Evolutionary conservation across 2,888 invertebrate genomes (phyloP), one percentile per base, ranked within the genome.

Genomic region (Orthosia incerta): DNA sequence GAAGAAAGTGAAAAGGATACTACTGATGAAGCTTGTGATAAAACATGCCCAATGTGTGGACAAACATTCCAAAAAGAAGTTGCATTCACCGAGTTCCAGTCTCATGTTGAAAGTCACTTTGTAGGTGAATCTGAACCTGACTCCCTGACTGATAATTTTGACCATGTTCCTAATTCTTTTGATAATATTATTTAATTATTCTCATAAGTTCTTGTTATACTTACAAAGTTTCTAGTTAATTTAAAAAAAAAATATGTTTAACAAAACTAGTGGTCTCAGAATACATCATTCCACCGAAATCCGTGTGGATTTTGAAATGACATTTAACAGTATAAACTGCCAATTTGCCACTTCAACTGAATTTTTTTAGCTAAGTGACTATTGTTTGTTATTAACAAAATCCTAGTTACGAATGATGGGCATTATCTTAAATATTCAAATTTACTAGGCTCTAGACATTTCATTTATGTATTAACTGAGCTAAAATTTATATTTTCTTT

Each of bases 81-180:
- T 16, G 90, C 95, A 31, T 98, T 98, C 91, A 93, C 96, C 45
- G 96, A 97, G 62, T 98, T 98, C 89, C 97, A 97, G 81, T 95
- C 97, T 74, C 98, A 98, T 93, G 98, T 98, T 46, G 97, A 98
- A 91, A 97, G 96, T 86, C 98, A 98, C 94, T 98, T 98, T 91
- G 93, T 97, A 72, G 97, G 97, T 83, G 97, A 97, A 51, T 91
- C 91, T 71, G 97, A 97, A 75, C 77, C 91, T 13, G 97, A 97
- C 86, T 97, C 96, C 63, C 91, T 96, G 53, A 94, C 95, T 68
- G 96, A 97, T 45, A 96, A 97, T 88, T 97, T 95, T 90, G 97
- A 97, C 84, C 94, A 96, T 74, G 89, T 96, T 78, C 91, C 92
- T 72, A 93, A 92, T 86, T 95, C 95, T 53, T 93, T 94, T 90